Evolutionary conservation across 2,797 vertebrate species (phyloP).

Genomic region (Propithecus deckenii): DNA sequence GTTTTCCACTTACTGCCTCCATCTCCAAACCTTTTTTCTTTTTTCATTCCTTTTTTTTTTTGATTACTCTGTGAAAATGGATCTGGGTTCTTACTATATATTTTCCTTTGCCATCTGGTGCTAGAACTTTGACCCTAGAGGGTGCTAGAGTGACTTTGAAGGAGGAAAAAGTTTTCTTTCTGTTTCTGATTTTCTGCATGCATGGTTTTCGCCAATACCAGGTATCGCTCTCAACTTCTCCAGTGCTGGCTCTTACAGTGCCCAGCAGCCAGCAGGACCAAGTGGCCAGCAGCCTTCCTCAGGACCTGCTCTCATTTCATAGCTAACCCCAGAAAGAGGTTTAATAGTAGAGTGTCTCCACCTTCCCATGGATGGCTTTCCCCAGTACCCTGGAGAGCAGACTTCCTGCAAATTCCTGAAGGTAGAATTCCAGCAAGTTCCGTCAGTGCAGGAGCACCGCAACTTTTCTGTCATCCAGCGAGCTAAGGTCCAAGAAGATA

Average conservation of each 20-base stretch:
- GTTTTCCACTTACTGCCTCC: not conserved
- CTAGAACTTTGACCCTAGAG: not conserved
- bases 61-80: not conserved
- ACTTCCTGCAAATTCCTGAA: not conserved
- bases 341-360: not conserved
- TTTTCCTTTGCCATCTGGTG: not conserved
- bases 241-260: not conserved
- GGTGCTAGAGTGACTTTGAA: no score
- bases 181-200: not conserved
- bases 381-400: no score
- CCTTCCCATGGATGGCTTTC: not conserved
- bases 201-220: not conserved
- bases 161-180: not conserved
- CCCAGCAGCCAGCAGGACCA: not conserved
- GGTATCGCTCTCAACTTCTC: not conserved
- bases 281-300: no score
- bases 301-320: not conserved
- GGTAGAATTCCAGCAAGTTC: not conserved
- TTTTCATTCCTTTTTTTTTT: not conserved
- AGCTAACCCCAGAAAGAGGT: accelerated
- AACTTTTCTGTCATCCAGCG: not conserved
- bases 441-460: accelerated
- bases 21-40: not conserved
- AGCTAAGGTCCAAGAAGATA: not conserved
- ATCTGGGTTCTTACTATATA: not conserved